Conservation (phyloP, 2,113 vertebrate genomes). For the Corythornis madagascariensis region DNA sequence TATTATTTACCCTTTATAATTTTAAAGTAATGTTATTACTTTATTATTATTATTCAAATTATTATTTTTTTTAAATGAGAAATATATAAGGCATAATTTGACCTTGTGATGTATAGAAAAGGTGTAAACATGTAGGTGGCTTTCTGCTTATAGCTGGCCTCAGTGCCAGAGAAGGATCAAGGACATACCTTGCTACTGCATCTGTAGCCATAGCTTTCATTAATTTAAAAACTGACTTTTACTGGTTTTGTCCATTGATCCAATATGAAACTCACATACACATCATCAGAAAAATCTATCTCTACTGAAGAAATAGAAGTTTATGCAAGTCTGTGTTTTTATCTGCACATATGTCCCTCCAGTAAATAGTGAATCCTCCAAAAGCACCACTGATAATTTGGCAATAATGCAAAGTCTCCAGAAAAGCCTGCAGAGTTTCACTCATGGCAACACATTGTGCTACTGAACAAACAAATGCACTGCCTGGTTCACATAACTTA, state of each 20-base stretch:
- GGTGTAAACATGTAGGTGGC: background rate
- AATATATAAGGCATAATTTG: background rate
- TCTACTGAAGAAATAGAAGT: background rate
- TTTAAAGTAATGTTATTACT: too few relatives aligned
- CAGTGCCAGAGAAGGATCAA: background rate
- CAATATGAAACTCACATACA: background rate
- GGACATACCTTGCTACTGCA: background rate
- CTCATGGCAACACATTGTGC: background rate
- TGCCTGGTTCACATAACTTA: background rate
- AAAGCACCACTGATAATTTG: background rate
- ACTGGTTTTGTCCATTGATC: background rate
- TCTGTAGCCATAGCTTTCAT: background rate
- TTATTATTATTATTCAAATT: background rate
- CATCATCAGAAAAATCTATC: background rate
- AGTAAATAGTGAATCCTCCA: background rate
- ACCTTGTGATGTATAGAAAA: background rate
- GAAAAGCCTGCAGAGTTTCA: background rate
- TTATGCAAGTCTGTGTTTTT: background rate
- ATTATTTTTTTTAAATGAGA: background rate
- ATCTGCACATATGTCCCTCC: background rate
- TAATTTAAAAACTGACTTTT: background rate
- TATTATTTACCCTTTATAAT: too few relatives aligned
- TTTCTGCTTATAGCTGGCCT: background rate
- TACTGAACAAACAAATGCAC: background rate
- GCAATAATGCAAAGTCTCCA: background rate